phyloP scores from a whole-genome alignment of 1,140 invertebrate genomes.

The Brachionus manjavacas region DNA sequence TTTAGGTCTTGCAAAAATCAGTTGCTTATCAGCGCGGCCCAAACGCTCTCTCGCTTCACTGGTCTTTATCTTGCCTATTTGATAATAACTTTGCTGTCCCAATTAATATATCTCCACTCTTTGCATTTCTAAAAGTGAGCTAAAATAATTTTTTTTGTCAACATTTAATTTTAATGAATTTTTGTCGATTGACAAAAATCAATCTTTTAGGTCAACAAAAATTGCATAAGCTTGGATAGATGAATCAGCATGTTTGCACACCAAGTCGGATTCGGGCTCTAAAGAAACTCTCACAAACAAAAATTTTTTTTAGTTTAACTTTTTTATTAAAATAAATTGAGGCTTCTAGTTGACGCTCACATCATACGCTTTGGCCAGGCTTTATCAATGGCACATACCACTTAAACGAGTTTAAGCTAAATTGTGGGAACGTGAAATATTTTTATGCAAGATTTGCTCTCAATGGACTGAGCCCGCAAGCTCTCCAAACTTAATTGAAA shows the following conservation, averaged over 20 bases:
- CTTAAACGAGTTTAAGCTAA: slow-evolving; percentile 3
- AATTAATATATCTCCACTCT: not conserved
- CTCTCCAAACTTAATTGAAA: not conserved
- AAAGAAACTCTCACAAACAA: not conserved
- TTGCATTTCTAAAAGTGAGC: not conserved
- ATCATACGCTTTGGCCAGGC: not conserved
- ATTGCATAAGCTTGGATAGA: not conserved
- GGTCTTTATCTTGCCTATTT: not conserved
- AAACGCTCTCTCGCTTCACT: not conserved
- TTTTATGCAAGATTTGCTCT: slow-evolving; percentile 23
- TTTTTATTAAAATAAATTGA: not conserved
- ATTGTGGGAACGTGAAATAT: too few relatives aligned
- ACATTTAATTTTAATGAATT: not conserved
- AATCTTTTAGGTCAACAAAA: not conserved
- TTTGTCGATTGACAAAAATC: not conserved
- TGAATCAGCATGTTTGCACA: not conserved
- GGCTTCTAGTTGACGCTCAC: not conserved
- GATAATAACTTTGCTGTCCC: too few relatives aligned
- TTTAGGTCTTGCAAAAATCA: not conserved
- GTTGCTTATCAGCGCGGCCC: too few relatives aligned
- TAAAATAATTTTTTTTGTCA: not conserved
- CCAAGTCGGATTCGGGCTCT: too few relatives aligned
- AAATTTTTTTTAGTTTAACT: not conserved
- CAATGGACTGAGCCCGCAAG: not conserved
- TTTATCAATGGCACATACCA: slow-evolving; percentile 39